These are phyloP conservation scores for Tinea semifulvella DNA, from an alignment of 2,888 invertebrate genomes.

Conservation along the genomic window DNA sequence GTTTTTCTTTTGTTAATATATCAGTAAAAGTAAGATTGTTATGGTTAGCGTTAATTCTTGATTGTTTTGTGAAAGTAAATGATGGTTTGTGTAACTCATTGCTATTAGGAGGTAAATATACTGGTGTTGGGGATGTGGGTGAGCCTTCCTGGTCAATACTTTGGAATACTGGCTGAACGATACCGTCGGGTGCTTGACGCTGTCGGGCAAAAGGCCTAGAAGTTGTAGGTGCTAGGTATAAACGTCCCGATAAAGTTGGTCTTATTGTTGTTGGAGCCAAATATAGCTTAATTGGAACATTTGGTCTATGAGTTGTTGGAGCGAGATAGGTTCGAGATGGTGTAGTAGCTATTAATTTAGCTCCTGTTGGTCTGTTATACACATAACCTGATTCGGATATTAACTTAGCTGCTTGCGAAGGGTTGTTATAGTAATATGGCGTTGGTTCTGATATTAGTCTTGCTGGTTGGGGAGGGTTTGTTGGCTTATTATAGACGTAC, in stretches of 20 bases:
- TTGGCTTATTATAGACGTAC: constrained; percentile 25
- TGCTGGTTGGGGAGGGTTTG: constrained; percentile 25
- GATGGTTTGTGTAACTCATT: constrained; percentile 23
- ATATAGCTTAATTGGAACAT: constrained; percentile 27
- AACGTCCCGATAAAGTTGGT: constrained; percentile 30
- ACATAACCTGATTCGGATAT: constrained; percentile 20
- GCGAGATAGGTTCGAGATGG: constrained; percentile 29
- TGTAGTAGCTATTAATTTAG: constrained; percentile 24
- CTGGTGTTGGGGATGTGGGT: constrained; percentile 28
- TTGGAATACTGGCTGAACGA: constrained; percentile 26
- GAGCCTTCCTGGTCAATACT: constrained; percentile 29
- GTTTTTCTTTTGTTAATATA: constrained; percentile 49
- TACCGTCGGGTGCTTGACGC: constrained; percentile 33
- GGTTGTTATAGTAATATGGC: constrained; percentile 29
- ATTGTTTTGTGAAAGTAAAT: constrained; percentile 29
- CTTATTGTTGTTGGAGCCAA: constrained; percentile 26
- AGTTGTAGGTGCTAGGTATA: constrained; percentile 37
- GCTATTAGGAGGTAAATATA: constrained; percentile 21
- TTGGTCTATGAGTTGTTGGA: constrained; percentile 29
- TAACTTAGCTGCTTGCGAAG: constrained; percentile 12
- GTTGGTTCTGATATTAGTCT: constrained; percentile 18
- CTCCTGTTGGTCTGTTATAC: constrained; percentile 32
- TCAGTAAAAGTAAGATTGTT: constrained; percentile 50
- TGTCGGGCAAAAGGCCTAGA: constrained; percentile 30
- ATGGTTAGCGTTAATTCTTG: constrained; percentile 28